A percentile compares a stretch with the other conserved stretches of the same genome.
phyloP scores from a whole-genome alignment of 1,140 invertebrate genomes.

The Tetramorium parvispinum region DNA sequence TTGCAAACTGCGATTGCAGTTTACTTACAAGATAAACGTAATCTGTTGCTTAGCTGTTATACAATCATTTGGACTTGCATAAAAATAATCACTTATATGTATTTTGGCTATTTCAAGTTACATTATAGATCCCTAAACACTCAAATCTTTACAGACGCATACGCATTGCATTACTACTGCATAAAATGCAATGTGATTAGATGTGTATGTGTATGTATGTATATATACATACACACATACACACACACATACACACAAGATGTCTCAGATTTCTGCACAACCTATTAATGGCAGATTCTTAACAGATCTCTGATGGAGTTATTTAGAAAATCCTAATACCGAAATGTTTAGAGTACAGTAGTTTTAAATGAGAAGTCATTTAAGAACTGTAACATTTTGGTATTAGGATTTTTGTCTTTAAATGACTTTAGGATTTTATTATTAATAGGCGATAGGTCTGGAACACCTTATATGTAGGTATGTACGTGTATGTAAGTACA shows the following conservation, averaged over 20 bases:
- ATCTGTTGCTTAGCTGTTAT: slow-evolving; percentile 8
- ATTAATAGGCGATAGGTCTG: too few species aligned
- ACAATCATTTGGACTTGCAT: slow-evolving; percentile 49
- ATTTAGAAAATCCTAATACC: too few species aligned
- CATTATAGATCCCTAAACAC: slow-evolving; percentile 50
- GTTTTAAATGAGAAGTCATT: too few species aligned
- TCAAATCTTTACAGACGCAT: slow-evolving; percentile 60
- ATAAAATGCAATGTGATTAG: slow-evolving; percentile 34
- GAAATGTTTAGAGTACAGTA: too few species aligned
- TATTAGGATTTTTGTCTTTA: too few species aligned
- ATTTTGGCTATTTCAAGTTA: slow-evolving; percentile 62
- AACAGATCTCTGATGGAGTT: too few species aligned
- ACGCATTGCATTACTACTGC: slow-evolving; percentile 54
- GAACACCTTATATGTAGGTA: too few species aligned
- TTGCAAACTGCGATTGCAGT: neutral
- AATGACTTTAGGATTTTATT: too few species aligned
- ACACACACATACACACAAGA: neutral
- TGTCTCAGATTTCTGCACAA: too few species aligned
- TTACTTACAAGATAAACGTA: slow-evolving; percentile 9
- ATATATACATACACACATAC: neutral
- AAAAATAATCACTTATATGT: slow-evolving; percentile 61
- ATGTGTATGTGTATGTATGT: slow-evolving; percentile 3
- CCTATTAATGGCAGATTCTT: too few species aligned
- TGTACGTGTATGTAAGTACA: slow-evolving; percentile 46
- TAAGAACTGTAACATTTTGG: too few species aligned